Conservation (phyloP, 2,113 vertebrate genomes). For the Scophthalmus maximus region DNA sequence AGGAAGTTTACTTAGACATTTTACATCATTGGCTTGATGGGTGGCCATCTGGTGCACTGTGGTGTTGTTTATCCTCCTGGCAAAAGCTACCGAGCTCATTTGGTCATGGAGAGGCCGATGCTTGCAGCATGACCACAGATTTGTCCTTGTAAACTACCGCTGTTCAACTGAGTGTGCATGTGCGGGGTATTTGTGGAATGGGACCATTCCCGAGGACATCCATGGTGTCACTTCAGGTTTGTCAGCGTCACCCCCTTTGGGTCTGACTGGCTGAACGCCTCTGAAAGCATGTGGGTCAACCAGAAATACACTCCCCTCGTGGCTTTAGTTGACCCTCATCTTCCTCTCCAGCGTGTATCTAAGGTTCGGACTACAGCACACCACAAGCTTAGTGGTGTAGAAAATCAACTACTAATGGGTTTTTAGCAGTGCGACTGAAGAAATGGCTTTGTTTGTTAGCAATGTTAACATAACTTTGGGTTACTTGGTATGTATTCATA, state of each 20-base stretch:
- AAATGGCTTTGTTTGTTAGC: too few species aligned
- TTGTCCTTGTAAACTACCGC: slow-evolving; percentile 60
- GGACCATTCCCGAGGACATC: slow-evolving; percentile 61
- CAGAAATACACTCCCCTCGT: slow-evolving; percentile 64
- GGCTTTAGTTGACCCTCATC: slow-evolving; percentile 62
- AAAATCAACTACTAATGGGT: not conserved
- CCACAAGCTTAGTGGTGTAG: not conserved
- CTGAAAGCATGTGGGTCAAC: slow-evolving; percentile 64
- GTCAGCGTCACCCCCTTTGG: slow-evolving; percentile 61
- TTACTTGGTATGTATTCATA: too few species aligned
- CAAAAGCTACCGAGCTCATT: slow-evolving; percentile 28
- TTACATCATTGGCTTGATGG: slow-evolving; percentile 16
- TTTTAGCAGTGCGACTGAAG: not conserved
- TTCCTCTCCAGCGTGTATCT: slow-evolving; percentile 12
- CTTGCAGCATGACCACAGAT: slow-evolving; percentile 29
- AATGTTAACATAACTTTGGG: too few species aligned
- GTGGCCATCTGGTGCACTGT: slow-evolving; percentile 45
- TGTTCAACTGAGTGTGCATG: slow-evolving; percentile 23
- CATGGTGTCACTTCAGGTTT: slow-evolving; percentile 70
- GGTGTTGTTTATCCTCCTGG: slow-evolving; percentile 39
- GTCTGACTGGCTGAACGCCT: slow-evolving; percentile 46
- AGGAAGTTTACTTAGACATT: too few species aligned
- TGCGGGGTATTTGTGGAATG: slow-evolving; percentile 46
- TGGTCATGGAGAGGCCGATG: slow-evolving; percentile 32
- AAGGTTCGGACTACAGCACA: slow-evolving; percentile 11